Percentiles rank a stretch among this genome's conserved stretches.
Evolutionary conservation across 2,113 vertebrate species (phyloP).

Genomic region (Pterocles burchelli): DNA sequence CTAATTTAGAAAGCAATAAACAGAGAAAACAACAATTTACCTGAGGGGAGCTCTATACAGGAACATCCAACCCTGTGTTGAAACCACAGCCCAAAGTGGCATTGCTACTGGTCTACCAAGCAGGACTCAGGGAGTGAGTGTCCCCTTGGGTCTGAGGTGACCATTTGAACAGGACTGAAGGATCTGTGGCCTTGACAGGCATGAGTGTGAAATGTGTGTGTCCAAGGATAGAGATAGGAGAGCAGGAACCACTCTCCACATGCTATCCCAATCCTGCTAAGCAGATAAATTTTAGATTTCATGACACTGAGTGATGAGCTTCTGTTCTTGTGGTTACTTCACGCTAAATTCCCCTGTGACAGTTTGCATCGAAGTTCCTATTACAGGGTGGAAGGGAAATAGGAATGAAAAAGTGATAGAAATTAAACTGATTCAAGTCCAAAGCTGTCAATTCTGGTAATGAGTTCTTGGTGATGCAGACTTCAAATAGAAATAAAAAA

Average conservation of each 20-base stretch:
- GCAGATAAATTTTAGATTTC: neutral
- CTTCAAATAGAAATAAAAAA: neutral
- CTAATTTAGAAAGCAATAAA: neutral
- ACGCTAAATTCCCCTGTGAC: neutral
- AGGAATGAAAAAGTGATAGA: neutral
- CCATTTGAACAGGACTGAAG: neutral
- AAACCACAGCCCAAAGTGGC: neutral
- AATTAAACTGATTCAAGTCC: neutral
- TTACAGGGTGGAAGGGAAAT: neutral
- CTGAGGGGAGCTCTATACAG: neutral
- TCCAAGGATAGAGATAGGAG: neutral
- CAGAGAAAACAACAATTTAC: neutral
- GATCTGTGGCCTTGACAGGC: neutral
- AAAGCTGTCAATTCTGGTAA: neutral
- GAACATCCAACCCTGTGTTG: neutral
- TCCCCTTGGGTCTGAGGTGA: neutral
- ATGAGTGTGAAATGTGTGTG: neutral
- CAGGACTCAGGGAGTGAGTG: neutral
- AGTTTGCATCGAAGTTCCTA: rapidly evolving
- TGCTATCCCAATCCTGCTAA: neutral
- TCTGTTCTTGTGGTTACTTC: neutral
- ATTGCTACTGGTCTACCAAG: neutral
- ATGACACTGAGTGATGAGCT: neutral
- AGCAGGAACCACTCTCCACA: neutral
- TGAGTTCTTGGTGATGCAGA: neutral